Conservation (phyloP, 2,888 invertebrate species). For the Cyclophora punctaria region DNA sequence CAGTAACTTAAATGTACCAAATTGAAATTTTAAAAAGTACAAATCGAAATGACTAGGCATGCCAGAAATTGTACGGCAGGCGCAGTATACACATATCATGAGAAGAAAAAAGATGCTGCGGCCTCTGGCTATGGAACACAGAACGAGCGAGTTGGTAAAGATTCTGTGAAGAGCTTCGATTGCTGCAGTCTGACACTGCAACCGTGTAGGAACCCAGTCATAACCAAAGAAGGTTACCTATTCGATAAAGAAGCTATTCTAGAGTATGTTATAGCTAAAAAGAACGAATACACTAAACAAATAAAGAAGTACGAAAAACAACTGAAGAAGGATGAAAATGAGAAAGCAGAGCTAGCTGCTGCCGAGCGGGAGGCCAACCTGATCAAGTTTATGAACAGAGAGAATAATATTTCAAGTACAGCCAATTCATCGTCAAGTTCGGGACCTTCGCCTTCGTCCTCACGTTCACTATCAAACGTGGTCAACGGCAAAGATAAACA, state of each 20-base stretch:
- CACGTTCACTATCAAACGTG: conserved; percentile 85
- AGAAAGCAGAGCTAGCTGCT: conserved; percentile 80
- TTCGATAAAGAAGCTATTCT: conserved; percentile 98
- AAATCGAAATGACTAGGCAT: conserved; percentile 88
- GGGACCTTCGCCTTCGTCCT: conserved; percentile 26
- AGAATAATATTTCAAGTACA: conserved; percentile 81
- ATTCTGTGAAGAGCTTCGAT: conserved; percentile 94
- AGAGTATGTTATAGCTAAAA: conserved; percentile 95
- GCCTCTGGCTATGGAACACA: conserved; percentile 95
- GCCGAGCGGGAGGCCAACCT: conserved; percentile 85
- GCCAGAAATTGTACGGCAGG: conserved; percentile 99
- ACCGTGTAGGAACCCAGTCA: conserved; percentile 94
- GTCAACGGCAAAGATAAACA: conserved; percentile 83
- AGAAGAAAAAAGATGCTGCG: conserved; percentile 96
- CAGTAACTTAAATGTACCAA: too few species aligned
- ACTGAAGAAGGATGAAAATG: conserved; percentile 83
- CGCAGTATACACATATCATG: conserved; percentile 98
- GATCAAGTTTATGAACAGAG: conserved; percentile 86
- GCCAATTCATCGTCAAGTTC: conserved; percentile 21
- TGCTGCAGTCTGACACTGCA: conserved; percentile 97
- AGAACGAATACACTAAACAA: conserved; percentile 91
- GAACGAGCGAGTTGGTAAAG: conserved; percentile 91
- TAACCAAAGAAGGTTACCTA: conserved; percentile 89
- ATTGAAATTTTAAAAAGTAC: too few species aligned
- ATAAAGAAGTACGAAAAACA: conserved; percentile 94